Percentiles rank a stretch among this genome's conserved stretches.
Evolutionary conservation across 2,113 vertebrate species (phyloP).

Genomic region (Phocoena phocoena): DNA sequence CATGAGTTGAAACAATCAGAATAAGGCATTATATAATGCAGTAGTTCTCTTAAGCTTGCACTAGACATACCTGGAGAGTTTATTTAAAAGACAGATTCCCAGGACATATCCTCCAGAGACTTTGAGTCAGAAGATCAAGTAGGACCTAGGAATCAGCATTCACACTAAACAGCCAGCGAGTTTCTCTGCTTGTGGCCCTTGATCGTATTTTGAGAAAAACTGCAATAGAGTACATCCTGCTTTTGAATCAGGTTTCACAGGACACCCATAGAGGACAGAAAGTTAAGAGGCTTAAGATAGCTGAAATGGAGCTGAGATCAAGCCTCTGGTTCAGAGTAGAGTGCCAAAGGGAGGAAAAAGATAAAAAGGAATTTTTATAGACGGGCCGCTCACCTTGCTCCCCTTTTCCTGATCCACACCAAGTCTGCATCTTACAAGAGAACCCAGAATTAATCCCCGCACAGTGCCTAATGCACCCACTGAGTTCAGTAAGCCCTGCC

Average conservation of each 20-base stretch:
- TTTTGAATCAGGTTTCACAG: conserved; percentile 42
- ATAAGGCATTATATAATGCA: neutral
- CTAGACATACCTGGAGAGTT: neutral
- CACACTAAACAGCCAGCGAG: neutral
- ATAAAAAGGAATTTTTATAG: conserved; percentile 32
- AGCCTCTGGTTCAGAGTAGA: conserved; percentile 19
- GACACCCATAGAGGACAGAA: neutral
- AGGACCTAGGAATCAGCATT: neutral
- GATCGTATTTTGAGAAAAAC: conserved; percentile 7
- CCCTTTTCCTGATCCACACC: neutral
- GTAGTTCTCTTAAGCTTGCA: neutral
- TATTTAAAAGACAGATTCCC: conserved; percentile 42
- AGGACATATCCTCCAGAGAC: neutral
- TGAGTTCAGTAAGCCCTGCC: neutral
- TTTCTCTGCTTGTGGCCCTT: neutral
- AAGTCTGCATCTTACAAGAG: neutral
- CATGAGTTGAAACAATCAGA: neutral
- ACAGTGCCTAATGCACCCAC: neutral
- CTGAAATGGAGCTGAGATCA: conserved; percentile 60
- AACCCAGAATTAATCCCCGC: neutral
- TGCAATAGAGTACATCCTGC: neutral
- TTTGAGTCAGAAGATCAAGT: neutral
- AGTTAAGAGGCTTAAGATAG: conserved; percentile 72
- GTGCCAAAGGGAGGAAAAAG: neutral
- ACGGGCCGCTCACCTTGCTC: neutral